These are phyloP conservation scores for Unio delphinus DNA, from an alignment of 2,888 invertebrate genomes.

Conservation along the genomic window DNA sequence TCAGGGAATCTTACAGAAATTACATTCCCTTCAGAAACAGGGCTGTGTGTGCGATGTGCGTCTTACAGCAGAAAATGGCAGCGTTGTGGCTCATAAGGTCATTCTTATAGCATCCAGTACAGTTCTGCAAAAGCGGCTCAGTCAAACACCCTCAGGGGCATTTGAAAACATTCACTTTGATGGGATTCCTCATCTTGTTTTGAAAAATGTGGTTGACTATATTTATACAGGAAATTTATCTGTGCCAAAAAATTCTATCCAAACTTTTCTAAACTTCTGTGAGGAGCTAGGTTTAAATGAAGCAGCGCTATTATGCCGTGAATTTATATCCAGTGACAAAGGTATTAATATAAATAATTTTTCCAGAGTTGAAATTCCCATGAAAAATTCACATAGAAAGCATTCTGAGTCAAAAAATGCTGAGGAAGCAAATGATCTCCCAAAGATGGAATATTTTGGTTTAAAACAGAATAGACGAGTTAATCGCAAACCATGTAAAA, in stretches of 20 bases:
- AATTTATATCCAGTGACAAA: background rate
- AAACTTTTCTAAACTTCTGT: background rate
- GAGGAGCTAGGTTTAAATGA: conserved; percentile 1
- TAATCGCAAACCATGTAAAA: no score
- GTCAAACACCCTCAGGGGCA: no score
- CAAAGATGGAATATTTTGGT: no score
- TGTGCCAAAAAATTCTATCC: background rate
- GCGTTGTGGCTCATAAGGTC: conserved; percentile 39
- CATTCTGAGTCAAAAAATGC: no score
- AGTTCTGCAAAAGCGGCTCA: no score
- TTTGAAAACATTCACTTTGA: no score
- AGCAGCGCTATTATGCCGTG: conserved; percentile 5
- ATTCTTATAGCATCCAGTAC: conserved; percentile 34
- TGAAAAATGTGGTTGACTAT: conserved; percentile 9
- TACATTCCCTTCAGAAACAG: conserved; percentile 32
- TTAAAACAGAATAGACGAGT: no score
- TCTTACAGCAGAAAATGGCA: conserved; percentile 34
- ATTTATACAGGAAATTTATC: conserved; percentile 13
- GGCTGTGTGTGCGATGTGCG: conserved; percentile 38
- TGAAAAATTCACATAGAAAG: no score
- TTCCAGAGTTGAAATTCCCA: no score
- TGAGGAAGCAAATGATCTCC: no score
- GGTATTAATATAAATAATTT: no score
- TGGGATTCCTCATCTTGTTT: background rate
- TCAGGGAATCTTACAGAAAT: conserved; percentile 17